These are phyloP conservation scores for Salmo trutta DNA, from an alignment of 2,797 vertebrate genomes.

Conservation along the genomic window DNA sequence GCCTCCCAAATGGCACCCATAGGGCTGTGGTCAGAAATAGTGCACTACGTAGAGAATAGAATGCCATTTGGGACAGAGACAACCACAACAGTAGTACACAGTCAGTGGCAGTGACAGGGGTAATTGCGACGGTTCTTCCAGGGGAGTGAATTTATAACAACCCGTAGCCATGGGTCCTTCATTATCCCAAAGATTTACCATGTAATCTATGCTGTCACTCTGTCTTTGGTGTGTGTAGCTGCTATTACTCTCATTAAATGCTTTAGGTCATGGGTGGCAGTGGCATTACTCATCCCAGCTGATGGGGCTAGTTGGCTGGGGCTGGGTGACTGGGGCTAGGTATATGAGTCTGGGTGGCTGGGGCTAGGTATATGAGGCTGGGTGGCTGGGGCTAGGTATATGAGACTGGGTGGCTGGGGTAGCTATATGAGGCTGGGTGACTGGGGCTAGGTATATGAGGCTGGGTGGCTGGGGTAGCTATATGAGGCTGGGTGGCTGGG, in stretches of 20 bases:
- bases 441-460: too few relatives aligned
- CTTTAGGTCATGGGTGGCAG: slow-evolving; percentile 73
- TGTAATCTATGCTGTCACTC: slow-evolving; percentile 78
- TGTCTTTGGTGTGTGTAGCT: slow-evolving; percentile 73
- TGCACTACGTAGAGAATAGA: not conserved
- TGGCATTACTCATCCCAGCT: slow-evolving; percentile 74
- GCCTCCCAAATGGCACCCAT: too few relatives aligned
- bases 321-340: slow-evolving; percentile 18
- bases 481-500: too few relatives aligned
- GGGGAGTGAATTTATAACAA: slow-evolving; percentile 74
- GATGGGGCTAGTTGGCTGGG: slow-evolving; percentile 59
- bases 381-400: slow-evolving; percentile 47
- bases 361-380: slow-evolving; percentile 50
- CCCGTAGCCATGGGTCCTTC: slow-evolving; percentile 72
- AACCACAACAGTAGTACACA: slow-evolving; percentile 60
- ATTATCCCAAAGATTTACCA: slow-evolving; percentile 81
- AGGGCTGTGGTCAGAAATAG: too few relatives aligned
- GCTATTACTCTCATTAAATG: slow-evolving; percentile 80
- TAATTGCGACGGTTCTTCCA: slow-evolving; percentile 75
- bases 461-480: slow-evolving; percentile 27
- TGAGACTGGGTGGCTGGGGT: slow-evolving; percentile 31
- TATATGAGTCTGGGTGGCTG: too few relatives aligned
- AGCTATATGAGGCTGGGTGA: not conserved
- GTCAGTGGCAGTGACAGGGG: slow-evolving; percentile 66
- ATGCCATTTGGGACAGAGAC: not conserved